A percentile compares a stretch with the other conserved stretches of the same genome.
Conservation (phyloP, 2,888 invertebrate species). For the Gibbula magus region DNA sequence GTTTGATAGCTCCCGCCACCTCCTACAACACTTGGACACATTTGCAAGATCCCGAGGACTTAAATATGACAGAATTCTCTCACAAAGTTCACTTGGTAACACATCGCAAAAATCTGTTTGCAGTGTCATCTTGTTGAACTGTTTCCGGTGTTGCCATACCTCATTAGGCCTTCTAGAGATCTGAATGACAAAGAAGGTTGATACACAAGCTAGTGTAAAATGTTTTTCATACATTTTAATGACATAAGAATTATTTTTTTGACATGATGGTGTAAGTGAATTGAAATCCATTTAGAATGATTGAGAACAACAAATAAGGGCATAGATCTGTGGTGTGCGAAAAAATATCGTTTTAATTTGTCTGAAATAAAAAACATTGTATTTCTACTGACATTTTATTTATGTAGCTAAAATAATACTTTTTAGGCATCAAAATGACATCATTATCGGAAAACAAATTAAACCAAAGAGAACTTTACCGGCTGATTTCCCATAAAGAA, state of each 20-base stretch:
- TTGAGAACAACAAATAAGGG: too few species aligned
- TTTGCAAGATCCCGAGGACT: conserved; percentile 52
- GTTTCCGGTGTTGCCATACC: too few species aligned
- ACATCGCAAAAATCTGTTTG: conserved; percentile 47
- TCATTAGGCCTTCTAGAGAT: background rate
- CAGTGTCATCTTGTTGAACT: background rate
- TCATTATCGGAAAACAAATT: background rate
- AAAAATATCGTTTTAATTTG: too few species aligned
- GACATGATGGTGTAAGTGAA: too few species aligned
- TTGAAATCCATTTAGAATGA: too few species aligned
- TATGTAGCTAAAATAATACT: too few species aligned
- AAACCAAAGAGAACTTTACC: background rate
- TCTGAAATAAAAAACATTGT: too few species aligned
- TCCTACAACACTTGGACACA: conserved; percentile 52
- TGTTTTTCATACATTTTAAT: too few species aligned
- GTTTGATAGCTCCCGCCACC: conserved; percentile 63
- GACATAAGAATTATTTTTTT: too few species aligned
- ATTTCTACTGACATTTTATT: background rate
- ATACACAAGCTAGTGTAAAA: too few species aligned
- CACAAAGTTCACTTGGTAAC: conserved; percentile 61
- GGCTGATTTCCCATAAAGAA: background rate
- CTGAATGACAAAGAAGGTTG: conserved; percentile 5
- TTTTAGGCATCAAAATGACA: too few species aligned
- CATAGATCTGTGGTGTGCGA: too few species aligned
- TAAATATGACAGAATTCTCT: conserved; percentile 60